Conservation (phyloP, 2,888 invertebrate species). For the Drosophila merina region DNA sequence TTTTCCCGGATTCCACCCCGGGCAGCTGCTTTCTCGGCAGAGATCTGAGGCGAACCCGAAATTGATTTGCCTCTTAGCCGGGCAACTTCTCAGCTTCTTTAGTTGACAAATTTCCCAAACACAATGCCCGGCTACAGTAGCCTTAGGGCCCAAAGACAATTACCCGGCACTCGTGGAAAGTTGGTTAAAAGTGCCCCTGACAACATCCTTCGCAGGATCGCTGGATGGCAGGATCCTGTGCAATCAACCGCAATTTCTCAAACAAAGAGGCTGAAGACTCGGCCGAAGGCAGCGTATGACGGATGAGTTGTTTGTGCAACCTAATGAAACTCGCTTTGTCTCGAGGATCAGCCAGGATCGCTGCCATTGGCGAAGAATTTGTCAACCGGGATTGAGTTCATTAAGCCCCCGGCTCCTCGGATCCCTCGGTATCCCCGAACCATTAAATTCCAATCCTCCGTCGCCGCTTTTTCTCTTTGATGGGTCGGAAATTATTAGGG, state of each 20-base stretch:
- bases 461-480: slow-evolving; percentile 81
- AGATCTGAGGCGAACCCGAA: slow-evolving; percentile 58
- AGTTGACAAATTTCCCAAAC: slow-evolving; percentile 65
- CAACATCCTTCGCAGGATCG: slow-evolving; percentile 33
- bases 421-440: slow-evolving; percentile 23
- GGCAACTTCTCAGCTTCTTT: slow-evolving; percentile 42
- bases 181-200: slow-evolving; percentile 62
- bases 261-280: slow-evolving; percentile 43
- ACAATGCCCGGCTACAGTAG: slow-evolving; percentile 50
- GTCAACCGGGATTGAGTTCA: slow-evolving; percentile 74
- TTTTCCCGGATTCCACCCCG: slow-evolving; percentile 3
- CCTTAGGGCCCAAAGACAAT: slow-evolving; percentile 49
- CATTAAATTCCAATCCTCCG: slow-evolving; percentile 81
- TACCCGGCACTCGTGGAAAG: slow-evolving; percentile 64
- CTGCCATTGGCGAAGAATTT: slow-evolving; percentile 54
- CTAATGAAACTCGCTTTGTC: slow-evolving; percentile 67
- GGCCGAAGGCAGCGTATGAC: slow-evolving; percentile 29
- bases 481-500: slow-evolving; percentile 83
- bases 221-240: slow-evolving; percentile 64
- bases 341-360: slow-evolving; percentile 70
- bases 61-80: slow-evolving; percentile 59
- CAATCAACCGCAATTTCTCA: slow-evolving; percentile 77
- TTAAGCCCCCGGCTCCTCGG: slow-evolving; percentile 64
- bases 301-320: slow-evolving; percentile 74
- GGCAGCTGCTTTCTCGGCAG: slow-evolving; percentile 36